These are phyloP conservation scores for Australoheros scitulus DNA, from an alignment of 2,113 vertebrate genomes.

Conservation along the genomic window DNA sequence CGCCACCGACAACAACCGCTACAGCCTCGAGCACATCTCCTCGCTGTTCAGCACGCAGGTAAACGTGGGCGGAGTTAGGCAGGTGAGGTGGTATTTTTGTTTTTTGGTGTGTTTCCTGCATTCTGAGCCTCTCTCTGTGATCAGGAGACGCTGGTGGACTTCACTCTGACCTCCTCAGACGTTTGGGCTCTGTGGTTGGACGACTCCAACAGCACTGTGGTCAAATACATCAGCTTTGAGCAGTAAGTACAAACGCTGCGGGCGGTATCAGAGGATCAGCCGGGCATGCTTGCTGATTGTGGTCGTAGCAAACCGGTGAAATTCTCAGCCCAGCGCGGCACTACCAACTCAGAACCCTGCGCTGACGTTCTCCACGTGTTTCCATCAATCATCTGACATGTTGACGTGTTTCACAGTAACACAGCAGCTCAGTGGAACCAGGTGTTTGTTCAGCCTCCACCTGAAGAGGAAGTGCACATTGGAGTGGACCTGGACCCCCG, in stretches of 20 bases:
- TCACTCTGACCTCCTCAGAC: constrained; percentile 88
- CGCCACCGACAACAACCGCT: constrained; percentile 86
- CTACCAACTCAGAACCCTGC: too few relatives aligned
- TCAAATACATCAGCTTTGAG: constrained; percentile 96
- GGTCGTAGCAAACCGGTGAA: too few relatives aligned
- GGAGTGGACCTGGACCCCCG: constrained; percentile 91
- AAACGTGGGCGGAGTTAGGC: neutral
- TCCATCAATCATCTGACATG: neutral
- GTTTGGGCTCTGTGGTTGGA: constrained; percentile 95
- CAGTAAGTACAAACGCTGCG: constrained; percentile 78
- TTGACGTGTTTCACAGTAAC: constrained; percentile 77
- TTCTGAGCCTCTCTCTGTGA: neutral
- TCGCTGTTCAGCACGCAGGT: constrained; percentile 91
- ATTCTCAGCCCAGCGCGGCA: too few relatives aligned
- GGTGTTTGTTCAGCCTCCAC: constrained; percentile 90
- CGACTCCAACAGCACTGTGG: constrained; percentile 86
- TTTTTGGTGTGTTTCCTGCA: neutral
- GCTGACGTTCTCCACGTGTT: neutral
- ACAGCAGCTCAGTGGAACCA: constrained; percentile 92
- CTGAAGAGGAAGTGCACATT: constrained; percentile 88
- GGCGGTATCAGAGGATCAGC: too few relatives aligned
- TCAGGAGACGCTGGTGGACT: constrained; percentile 92
- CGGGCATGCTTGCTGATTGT: too few relatives aligned
- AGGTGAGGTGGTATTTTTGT: neutral
- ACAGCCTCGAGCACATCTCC: constrained; percentile 92